Conservation (phyloP, 2,797 vertebrate species). For the Molossus alvarezi region DNA sequence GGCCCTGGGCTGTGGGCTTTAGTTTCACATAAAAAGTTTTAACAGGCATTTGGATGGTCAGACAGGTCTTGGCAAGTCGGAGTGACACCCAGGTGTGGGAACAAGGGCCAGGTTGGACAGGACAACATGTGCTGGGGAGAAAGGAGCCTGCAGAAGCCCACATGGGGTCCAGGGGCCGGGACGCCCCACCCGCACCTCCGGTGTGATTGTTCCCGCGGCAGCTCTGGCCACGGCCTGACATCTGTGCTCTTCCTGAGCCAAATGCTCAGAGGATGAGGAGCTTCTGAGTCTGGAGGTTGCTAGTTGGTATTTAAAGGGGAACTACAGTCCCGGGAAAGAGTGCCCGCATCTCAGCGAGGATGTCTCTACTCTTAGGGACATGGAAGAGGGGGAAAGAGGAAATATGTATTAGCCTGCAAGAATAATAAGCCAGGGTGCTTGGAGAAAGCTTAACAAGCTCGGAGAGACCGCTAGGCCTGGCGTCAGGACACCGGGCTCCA, state of each 20-base stretch:
- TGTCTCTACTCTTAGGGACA: background rate
- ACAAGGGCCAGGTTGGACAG: background rate
- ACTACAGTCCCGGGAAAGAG: background rate
- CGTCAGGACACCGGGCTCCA: background rate
- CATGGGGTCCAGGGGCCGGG: no score
- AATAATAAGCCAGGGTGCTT: background rate
- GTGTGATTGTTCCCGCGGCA: no score
- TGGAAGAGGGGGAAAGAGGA: background rate
- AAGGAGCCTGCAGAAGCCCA: background rate
- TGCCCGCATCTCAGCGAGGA: slow-evolving; percentile 13
- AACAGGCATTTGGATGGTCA: slow-evolving; percentile 55
- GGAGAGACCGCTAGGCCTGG: slow-evolving; percentile 11
- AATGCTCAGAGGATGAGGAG: background rate
- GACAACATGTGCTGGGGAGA: background rate
- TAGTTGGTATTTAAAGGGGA: background rate
- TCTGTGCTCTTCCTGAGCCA: background rate
- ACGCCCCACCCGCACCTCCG: background rate
- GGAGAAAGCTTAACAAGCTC: background rate
- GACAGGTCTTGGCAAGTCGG: slow-evolving; percentile 44
- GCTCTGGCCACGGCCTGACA: background rate
- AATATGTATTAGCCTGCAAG: slow-evolving; percentile 47
- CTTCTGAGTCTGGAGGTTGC: background rate
- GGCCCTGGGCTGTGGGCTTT: background rate
- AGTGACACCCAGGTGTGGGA: background rate
- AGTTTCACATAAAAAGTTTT: slow-evolving; percentile 71